Percentiles rank a stretch among this genome's conserved stretches.
Conservation (phyloP, 2,888 invertebrate species). For the Cantharis lateralis region DNA sequence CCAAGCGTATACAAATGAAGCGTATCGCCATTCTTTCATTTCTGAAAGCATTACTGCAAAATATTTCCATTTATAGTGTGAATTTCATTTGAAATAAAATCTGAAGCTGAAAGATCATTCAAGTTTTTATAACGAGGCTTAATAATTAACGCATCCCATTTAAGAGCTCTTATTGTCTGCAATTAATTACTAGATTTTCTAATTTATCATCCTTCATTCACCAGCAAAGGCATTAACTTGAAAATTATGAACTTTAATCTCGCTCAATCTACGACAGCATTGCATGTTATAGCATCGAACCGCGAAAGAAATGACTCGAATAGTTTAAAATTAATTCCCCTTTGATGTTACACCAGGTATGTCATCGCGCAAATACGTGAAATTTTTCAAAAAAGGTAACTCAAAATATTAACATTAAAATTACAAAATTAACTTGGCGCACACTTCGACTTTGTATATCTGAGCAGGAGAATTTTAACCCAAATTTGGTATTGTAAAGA, state of each 20-base stretch:
- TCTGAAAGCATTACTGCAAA: not conserved
- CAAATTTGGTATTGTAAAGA: not conserved
- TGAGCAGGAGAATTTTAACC: not conserved
- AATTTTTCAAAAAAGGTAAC: not conserved
- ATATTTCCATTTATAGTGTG: not conserved
- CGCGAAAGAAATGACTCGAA: not conserved
- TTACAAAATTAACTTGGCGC: not conserved
- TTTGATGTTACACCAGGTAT: not conserved
- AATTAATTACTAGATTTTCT: not conserved
- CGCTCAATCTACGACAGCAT: not conserved
- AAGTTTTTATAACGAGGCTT: not conserved
- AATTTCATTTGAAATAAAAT: not conserved
- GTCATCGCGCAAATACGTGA: not conserved
- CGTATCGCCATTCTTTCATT: not conserved
- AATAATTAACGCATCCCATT: not conserved
- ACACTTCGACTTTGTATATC: not conserved
- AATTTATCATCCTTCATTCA: constrained; percentile 3
- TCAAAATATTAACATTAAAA: not conserved
- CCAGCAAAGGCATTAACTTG: not conserved
- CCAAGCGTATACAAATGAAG: not conserved
- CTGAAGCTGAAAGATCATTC: not conserved
- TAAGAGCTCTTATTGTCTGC: not conserved
- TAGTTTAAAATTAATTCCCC: not conserved
- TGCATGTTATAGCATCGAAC: not conserved
- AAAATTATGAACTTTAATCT: constrained; percentile 4